Evolutionary conservation across 1,140 invertebrate species (phyloP).

Genomic region (Ostrea denselamellosa): DNA sequence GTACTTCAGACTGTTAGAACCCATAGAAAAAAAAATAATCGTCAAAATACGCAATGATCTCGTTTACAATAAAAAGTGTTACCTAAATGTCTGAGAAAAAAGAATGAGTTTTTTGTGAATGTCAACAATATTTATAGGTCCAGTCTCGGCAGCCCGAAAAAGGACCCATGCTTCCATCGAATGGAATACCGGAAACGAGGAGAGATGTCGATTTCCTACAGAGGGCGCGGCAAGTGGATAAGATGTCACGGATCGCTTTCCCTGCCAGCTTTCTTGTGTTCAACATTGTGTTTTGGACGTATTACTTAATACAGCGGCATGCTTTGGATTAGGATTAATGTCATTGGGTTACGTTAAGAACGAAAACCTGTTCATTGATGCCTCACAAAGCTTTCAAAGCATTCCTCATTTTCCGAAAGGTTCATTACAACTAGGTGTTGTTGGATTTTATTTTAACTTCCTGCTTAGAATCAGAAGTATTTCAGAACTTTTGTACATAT

Average conservation of each 20-base stretch:
- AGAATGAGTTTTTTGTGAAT: not conserved
- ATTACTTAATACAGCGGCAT: conserved; percentile 36
- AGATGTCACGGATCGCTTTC: conserved; percentile 45
- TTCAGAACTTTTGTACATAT: too few relatives aligned
- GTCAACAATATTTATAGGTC: not conserved
- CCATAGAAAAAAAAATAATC: too few relatives aligned
- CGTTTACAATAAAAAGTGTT: too few relatives aligned
- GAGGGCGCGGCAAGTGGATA: conserved; percentile 46
- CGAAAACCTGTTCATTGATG: not conserved
- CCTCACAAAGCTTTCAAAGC: conserved; percentile 7
- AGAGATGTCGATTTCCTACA: conserved; percentile 3
- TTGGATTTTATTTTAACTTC: too few relatives aligned
- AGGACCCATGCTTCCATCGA: not conserved
- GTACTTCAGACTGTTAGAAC: too few relatives aligned
- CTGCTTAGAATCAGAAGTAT: too few relatives aligned
- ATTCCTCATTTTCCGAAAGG: not conserved
- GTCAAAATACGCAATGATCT: too few relatives aligned
- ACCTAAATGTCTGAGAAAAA: too few relatives aligned
- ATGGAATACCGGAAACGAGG: not conserved
- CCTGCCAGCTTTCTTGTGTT: conserved; percentile 48
- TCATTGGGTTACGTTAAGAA: not conserved
- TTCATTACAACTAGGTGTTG: too few relatives aligned
- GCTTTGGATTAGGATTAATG: not conserved
- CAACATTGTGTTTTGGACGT: conserved; percentile 54
- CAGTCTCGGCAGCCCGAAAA: not conserved